Percentiles rank a stretch among this genome's conserved stretches.
Evolutionary conservation across 2,113 vertebrate species (phyloP).

Genomic region (Vanacampus margaritifer): DNA sequence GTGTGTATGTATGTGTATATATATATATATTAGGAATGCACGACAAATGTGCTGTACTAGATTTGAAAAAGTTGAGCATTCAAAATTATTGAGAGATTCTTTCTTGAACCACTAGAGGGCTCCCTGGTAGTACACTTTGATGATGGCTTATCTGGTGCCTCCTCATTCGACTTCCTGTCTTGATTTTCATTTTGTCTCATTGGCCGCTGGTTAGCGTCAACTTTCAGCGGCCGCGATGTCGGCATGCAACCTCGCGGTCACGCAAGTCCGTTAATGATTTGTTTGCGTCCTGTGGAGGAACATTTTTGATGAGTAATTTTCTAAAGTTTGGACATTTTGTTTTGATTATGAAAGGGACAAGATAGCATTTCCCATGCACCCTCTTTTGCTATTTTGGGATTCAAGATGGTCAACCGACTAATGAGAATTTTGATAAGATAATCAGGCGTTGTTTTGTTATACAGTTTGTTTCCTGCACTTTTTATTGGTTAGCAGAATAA

Average conservation of each 20-base stretch:
- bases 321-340: slow-evolving; percentile 26
- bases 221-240: slow-evolving; percentile 9
- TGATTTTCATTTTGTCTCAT: neutral
- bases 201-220: neutral
- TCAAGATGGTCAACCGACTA: neutral
- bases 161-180: neutral
- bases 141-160: neutral
- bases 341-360: slow-evolving; percentile 32
- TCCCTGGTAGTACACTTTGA: no score
- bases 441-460: neutral
- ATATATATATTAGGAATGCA: no score
- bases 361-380: slow-evolving; percentile 49
- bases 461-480: neutral
- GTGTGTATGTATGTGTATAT: no score
- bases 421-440: neutral
- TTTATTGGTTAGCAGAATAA: neutral
- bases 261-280: slow-evolving; percentile 61
- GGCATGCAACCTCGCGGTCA: slow-evolving; percentile 20
- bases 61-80: no score
- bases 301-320: slow-evolving; percentile 18
- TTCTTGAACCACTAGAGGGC: neutral
- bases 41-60: no score
- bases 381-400: neutral
- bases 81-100: neutral
- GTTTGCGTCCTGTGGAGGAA: slow-evolving; percentile 46